phyloP scores from a whole-genome alignment of 2,888 invertebrate species.

The Acholoe squamosa region DNA sequence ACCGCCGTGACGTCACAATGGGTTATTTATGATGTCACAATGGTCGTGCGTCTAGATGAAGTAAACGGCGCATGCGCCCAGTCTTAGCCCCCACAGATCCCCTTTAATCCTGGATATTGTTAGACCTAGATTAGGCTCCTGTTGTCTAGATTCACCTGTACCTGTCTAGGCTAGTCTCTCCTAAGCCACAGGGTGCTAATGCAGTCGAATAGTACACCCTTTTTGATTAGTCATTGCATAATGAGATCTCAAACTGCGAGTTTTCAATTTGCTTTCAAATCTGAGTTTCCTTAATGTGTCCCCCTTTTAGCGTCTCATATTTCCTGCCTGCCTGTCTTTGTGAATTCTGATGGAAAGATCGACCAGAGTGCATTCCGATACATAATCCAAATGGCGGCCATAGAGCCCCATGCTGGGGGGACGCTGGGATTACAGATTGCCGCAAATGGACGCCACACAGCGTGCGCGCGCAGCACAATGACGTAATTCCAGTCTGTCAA shows the following conservation, averaged over 20 bases:
- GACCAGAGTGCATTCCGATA: background rate
- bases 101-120: conserved; percentile 27
- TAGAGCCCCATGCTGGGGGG: background rate
- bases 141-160: background rate
- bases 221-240: background rate
- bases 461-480: conserved; percentile 28
- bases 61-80: conserved; percentile 27
- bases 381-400: background rate
- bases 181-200: background rate
- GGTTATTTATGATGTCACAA: background rate
- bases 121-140: background rate
- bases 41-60: conserved; percentile 11
- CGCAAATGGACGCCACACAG: conserved; percentile 29
- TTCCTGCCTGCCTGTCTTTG: background rate
- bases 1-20: conserved; percentile 54
- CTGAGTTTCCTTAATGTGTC: background rate
- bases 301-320: conserved; percentile 14
- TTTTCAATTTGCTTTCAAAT: conserved; percentile 3
- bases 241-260: background rate
- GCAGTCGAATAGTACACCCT: background rate
- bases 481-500: background rate
- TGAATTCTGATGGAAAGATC: background rate
- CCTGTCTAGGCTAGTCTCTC: no score
- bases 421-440: background rate
- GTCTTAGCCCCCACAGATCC: conserved; percentile 18